phyloP scores from a whole-genome alignment of 2,113 vertebrate genomes.

The Paramormyrops kingsleyae region DNA sequence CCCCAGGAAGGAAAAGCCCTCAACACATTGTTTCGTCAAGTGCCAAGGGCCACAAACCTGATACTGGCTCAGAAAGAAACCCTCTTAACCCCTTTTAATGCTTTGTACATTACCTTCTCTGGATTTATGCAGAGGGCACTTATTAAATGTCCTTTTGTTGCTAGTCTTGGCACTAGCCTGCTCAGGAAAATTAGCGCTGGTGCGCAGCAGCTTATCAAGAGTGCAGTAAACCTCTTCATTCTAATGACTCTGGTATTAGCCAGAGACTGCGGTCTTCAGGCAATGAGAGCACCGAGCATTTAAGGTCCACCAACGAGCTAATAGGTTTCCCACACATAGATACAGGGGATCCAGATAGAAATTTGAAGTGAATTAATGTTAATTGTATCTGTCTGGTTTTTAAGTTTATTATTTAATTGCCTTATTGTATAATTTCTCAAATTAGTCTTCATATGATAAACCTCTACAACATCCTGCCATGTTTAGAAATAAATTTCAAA shows the following conservation, averaged over 20 bases:
- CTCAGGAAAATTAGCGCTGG: conserved; percentile 47
- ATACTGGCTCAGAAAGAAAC: conserved; percentile 36
- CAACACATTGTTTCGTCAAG: conserved; percentile 45
- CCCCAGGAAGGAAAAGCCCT: conserved; percentile 22
- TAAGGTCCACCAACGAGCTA: conserved; percentile 56
- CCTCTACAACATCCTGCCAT: neutral
- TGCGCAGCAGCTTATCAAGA: conserved; percentile 35
- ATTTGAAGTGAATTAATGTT: neutral
- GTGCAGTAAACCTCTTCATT: conserved; percentile 43
- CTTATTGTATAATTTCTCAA: neutral
- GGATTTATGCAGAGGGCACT: conserved; percentile 53
- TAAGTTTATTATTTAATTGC: neutral
- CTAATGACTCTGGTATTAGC: conserved; percentile 45
- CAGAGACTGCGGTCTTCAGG: conserved; percentile 30
- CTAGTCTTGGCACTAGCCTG: conserved; percentile 46
- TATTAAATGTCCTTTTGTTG: conserved; percentile 56
- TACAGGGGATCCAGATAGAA: conserved; percentile 23
- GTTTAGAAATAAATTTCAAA: neutral
- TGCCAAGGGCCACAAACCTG: conserved; percentile 32
- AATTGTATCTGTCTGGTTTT: neutral
- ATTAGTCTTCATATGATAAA: neutral
- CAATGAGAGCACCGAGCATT: conserved; percentile 51
- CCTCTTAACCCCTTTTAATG: conserved; percentile 49
- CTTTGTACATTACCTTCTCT: conserved; percentile 48
- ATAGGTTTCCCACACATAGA: conserved; percentile 45